Evolutionary conservation across 2,888 invertebrate genomes (phyloP), one percentile per base, ranked within the genome.

Genomic region (Kuschelorhynchus macadamiae): DNA sequence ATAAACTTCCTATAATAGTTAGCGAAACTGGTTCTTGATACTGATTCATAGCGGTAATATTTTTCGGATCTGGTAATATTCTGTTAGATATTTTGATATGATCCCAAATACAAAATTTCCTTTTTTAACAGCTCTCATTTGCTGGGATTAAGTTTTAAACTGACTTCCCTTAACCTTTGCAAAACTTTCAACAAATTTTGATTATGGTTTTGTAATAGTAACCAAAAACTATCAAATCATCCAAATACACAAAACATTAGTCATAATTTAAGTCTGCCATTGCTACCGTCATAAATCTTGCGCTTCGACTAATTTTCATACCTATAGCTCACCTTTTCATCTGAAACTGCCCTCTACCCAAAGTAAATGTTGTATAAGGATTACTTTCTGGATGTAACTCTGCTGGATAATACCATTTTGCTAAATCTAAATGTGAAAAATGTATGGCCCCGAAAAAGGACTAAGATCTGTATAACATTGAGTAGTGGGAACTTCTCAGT

Each of bases 341-440:
- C 67, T 76, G 74, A 59, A 57, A 77, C 46, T 77, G 76, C 30
- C 75, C 75, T 53, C 62, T 55, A 64, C 72, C 70, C 11, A 74
- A 75, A 4, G 65, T 65, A 67, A 78, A 77, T n/a, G 72, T 72
- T 41, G 74, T 77, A 14, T n/a, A 50, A 25, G 67, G 60, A 65
- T 76, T 66, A 41, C 72, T 63, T 9, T 41, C 30, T 20, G 60
- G 16, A 14, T 74, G 62, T 57, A 76, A 41, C 61, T 77, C 75
- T 42, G 75, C 63, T 66, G 76, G 66, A 63, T 76, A 76, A 62
- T 76, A 77, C 11, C 76, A 75, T 74, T 52, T 76, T 72, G 12
- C 65, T 63, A 49, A 50, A 12, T 59, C 36, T 18, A 59, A 20
- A 49, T 47, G 47, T 9, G 47, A 49, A 49, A 59, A 59, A 25